Percentiles rank a stretch among this genome's conserved stretches.
Evolutionary conservation across 2,113 vertebrate genomes (phyloP).

Genomic region (Crotalus horridus): DNA sequence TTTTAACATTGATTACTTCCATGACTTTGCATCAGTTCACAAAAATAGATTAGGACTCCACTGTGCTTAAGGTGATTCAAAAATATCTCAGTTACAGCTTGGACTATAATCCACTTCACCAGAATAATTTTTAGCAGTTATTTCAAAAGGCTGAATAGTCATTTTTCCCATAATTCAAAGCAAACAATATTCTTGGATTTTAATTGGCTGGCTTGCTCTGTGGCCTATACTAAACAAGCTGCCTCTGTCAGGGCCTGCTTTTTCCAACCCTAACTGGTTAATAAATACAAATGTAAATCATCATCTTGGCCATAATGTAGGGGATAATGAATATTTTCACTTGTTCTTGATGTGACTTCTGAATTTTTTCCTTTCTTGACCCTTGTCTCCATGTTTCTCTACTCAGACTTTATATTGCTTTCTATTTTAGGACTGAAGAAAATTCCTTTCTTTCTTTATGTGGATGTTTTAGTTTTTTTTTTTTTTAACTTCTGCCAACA

Average conservation of each 20-base stretch:
- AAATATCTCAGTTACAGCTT: not conserved
- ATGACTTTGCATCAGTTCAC: not conserved
- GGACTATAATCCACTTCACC: not conserved
- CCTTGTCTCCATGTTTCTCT: not conserved
- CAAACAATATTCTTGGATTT: not conserved
- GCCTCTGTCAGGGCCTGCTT: not conserved
- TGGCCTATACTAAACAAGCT: not conserved
- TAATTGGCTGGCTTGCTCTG: not conserved
- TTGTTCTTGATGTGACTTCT: not conserved
- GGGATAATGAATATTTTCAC: slow-evolving; percentile 15
- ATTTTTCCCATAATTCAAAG: not conserved
- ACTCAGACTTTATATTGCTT: not conserved
- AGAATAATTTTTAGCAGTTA: not conserved
- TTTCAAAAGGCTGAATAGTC: not conserved
- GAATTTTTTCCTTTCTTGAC: not conserved
- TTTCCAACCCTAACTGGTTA: not conserved
- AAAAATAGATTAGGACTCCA: not conserved
- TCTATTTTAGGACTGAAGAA: fast-evolving
- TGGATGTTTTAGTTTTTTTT: not conserved
- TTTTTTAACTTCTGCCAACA: fast-evolving
- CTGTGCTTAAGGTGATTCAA: not conserved
- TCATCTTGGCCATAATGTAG: not conserved
- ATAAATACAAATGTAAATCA: slow-evolving; percentile 12
- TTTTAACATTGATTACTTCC: not conserved
- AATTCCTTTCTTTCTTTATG: fast-evolving